These are phyloP conservation scores for Trichosurus vulpecula DNA, from an alignment of 2,797 vertebrate genomes.

Conservation along the genomic window DNA sequence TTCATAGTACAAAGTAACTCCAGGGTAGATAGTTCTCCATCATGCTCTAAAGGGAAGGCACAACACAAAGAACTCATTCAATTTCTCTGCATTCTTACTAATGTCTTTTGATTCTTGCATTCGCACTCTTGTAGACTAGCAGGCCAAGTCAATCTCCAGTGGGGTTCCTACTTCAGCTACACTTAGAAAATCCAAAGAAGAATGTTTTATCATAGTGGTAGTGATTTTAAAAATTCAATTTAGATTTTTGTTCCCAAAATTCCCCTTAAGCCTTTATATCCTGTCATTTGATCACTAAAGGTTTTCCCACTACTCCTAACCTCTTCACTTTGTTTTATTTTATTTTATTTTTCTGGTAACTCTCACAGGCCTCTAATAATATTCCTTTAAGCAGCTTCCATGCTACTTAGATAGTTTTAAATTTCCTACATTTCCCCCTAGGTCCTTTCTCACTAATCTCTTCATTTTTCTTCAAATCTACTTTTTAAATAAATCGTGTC, in stretches of 20 bases:
- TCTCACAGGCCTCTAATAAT: slow-evolving; percentile 30
- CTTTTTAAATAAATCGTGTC: background rate
- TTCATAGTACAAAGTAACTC: slow-evolving; percentile 65
- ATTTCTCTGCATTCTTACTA: background rate
- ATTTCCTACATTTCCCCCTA: slow-evolving; percentile 27
- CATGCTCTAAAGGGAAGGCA: slow-evolving; percentile 53
- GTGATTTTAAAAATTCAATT: background rate
- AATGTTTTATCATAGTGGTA: slow-evolving; percentile 29
- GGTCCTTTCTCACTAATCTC: slow-evolving; percentile 30
- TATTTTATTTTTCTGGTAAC: background rate
- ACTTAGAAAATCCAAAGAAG: slow-evolving; percentile 39
- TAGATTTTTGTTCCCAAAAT: background rate
- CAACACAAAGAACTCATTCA: slow-evolving; percentile 63
- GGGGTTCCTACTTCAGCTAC: slow-evolving; percentile 26
- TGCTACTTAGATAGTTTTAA: slow-evolving; percentile 19
- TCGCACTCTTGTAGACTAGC: slow-evolving; percentile 10
- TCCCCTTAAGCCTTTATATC: slow-evolving; percentile 17
- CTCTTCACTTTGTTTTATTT: background rate
- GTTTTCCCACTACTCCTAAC: background rate
- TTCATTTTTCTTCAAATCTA: background rate
- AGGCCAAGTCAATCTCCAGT: background rate
- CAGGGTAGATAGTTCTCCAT: slow-evolving; percentile 64
- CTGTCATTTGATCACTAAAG: background rate
- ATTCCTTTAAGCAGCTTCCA: background rate
- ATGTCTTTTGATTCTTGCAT: slow-evolving; percentile 34